Conservation (phyloP, 2,113 vertebrate species). For the Thinocorus orbignyianus region DNA sequence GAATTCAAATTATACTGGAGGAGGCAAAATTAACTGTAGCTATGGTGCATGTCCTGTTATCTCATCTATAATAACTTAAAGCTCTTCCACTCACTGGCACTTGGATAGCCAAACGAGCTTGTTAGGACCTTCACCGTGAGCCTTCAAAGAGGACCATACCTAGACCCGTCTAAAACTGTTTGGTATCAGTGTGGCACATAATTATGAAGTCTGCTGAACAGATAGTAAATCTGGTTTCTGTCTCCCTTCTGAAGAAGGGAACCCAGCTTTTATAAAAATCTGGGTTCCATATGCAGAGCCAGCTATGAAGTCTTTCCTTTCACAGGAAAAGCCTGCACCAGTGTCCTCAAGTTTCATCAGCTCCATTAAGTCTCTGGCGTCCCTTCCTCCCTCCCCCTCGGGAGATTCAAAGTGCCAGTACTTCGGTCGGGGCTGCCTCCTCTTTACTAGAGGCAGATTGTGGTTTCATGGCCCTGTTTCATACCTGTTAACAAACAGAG, state of each 20-base stretch:
- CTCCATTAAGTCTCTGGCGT: constrained; percentile 18
- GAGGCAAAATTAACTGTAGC: background rate
- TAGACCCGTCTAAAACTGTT: background rate
- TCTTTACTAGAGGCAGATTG: background rate
- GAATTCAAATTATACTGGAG: background rate
- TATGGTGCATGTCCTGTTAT: background rate
- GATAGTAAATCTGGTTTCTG: constrained; percentile 56
- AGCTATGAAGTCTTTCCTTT: constrained; percentile 65
- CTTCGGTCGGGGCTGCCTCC: background rate
- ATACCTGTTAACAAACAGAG: background rate
- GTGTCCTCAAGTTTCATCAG: constrained; percentile 57
- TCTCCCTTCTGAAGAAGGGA: constrained; percentile 31
- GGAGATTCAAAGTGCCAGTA: background rate
- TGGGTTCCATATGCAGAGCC: constrained; percentile 67
- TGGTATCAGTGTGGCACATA: constrained; percentile 10
- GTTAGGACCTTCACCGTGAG: background rate
- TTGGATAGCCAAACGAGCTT: background rate
- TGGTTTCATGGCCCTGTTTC: background rate
- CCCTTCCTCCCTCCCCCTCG: background rate
- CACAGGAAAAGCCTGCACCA: constrained; percentile 62
- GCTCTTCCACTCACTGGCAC: background rate
- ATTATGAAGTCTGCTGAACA: constrained; percentile 48
- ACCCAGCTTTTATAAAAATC: constrained; percentile 60
- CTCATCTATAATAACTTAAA: background rate
- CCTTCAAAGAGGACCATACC: background rate